Percentiles rank a stretch among this genome's conserved stretches.
Evolutionary conservation across 2,888 invertebrate genomes (phyloP).

Genomic region (Unio delphinus): DNA sequence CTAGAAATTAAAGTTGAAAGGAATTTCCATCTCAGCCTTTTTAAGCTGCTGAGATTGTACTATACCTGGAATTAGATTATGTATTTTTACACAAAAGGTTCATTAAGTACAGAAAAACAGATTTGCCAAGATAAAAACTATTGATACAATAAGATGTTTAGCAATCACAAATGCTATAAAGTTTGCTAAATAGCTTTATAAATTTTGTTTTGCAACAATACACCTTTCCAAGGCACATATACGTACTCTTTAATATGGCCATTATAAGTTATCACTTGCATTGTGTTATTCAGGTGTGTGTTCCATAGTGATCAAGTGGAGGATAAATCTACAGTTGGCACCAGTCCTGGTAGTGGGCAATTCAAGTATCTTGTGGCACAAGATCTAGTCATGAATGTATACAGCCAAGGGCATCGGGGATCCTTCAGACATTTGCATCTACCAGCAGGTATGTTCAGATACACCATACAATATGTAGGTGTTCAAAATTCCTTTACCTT

Average conservation of each 20-base stretch:
- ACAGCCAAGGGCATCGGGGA: conserved; percentile 87
- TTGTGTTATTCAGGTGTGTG: conserved; percentile 71
- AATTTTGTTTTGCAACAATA: background rate
- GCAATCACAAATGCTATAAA: too few species aligned
- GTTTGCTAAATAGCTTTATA: too few species aligned
- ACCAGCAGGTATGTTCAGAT: conserved; percentile 29
- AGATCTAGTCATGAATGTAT: conserved; percentile 90
- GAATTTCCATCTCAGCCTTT: too few species aligned
- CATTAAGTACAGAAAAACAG: too few species aligned
- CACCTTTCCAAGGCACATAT: background rate
- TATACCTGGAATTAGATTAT: too few species aligned
- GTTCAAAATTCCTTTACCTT: background rate
- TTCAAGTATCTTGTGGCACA: conserved; percentile 70
- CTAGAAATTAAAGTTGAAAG: too few species aligned
- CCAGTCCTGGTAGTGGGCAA: conserved; percentile 8
- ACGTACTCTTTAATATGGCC: background rate
- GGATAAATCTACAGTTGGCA: background rate
- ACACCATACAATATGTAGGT: too few species aligned
- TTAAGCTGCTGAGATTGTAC: too few species aligned
- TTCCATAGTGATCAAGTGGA: conserved; percentile 74
- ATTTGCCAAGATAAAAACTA: too few species aligned
- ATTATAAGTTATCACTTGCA: background rate
- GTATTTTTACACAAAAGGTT: too few species aligned
- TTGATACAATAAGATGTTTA: too few species aligned
- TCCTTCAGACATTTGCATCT: conserved; percentile 86